A percentile compares a stretch with the other conserved stretches of the same genome.
Evolutionary conservation across 2,113 vertebrate genomes (phyloP).

Genomic region (Microtus ochrogaster): DNA sequence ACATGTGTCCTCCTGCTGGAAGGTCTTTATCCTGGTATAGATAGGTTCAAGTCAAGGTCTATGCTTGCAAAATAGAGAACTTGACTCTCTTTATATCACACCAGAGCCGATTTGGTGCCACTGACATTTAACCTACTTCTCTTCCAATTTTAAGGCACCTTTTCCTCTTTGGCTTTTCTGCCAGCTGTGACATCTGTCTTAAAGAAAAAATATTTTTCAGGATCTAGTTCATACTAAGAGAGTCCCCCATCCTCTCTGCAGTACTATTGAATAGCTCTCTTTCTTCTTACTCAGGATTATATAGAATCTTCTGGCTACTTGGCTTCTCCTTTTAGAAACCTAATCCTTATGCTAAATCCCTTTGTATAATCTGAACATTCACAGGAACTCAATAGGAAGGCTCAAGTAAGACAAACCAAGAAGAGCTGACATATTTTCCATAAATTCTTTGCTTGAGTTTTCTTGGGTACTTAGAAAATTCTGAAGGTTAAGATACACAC

Average conservation of each 20-base stretch:
- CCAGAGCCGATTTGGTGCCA: background rate
- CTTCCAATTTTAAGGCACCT: background rate
- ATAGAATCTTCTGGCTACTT: background rate
- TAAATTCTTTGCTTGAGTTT: background rate
- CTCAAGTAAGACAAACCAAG: background rate
- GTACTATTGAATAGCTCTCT: background rate
- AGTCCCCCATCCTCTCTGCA: background rate
- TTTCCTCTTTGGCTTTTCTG: slow-evolving; percentile 13
- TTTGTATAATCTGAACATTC: background rate
- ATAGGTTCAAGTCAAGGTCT: slow-evolving; percentile 62
- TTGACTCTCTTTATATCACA: background rate
- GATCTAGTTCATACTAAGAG: background rate
- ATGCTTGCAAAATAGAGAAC: slow-evolving; percentile 24
- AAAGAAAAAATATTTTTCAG: background rate
- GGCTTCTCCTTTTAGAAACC: background rate
- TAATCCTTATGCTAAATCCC: background rate
- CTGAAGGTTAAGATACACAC: background rate
- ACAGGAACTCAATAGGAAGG: background rate
- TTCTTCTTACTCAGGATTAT: background rate
- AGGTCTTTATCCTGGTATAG: slow-evolving; percentile 48
- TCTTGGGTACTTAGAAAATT: background rate
- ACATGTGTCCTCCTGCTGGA: slow-evolving; percentile 63
- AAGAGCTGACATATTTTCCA: background rate
- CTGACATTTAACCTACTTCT: slow-evolving; percentile 47
- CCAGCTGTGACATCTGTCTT: slow-evolving; percentile 25